Percentiles rank a stretch among this genome's conserved stretches.
Evolutionary conservation across 1,140 invertebrate species (phyloP).

Genomic region (Araneus ventricosus): DNA sequence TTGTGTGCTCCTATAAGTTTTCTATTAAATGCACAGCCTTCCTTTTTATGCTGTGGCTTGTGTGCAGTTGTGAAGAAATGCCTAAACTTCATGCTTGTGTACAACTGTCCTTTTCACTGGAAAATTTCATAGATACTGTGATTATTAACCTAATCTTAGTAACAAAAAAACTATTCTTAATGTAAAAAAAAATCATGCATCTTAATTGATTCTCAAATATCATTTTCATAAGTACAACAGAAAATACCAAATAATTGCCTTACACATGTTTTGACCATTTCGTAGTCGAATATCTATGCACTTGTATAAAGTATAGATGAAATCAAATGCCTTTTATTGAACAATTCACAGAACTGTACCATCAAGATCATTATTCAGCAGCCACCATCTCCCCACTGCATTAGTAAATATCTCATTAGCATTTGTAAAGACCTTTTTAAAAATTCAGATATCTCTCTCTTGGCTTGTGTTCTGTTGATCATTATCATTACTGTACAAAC

Average conservation of each 20-base stretch:
- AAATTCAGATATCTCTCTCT: not conserved
- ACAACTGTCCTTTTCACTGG: not conserved
- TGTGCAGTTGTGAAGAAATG: not conserved
- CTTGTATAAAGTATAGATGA: slow-evolving; percentile 1
- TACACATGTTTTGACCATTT: slow-evolving; percentile 19
- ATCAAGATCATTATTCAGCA: not conserved
- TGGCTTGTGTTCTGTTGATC: not conserved
- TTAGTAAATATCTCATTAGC: not conserved
- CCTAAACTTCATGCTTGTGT: not conserved
- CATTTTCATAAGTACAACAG: slow-evolving; percentile 21
- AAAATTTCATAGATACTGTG: slow-evolving; percentile 15
- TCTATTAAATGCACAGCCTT: slow-evolving; percentile 14
- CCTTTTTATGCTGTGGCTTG: slow-evolving; percentile 20
- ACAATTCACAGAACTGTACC: slow-evolving; percentile 9
- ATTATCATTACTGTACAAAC: not conserved
- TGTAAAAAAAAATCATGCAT: not conserved
- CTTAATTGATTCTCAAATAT: not conserved
- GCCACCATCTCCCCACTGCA: not conserved
- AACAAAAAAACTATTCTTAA: slow-evolving; percentile 1
- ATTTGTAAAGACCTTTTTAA: not conserved
- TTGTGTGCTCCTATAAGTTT: not conserved
- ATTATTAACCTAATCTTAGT: not conserved
- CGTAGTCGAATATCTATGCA: slow-evolving; percentile 29
- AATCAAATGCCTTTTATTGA: slow-evolving; percentile 39
- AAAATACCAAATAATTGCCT: slow-evolving; percentile 38